Conservation (phyloP, 2,113 vertebrate species). For the Dipodomys ordii region DNA sequence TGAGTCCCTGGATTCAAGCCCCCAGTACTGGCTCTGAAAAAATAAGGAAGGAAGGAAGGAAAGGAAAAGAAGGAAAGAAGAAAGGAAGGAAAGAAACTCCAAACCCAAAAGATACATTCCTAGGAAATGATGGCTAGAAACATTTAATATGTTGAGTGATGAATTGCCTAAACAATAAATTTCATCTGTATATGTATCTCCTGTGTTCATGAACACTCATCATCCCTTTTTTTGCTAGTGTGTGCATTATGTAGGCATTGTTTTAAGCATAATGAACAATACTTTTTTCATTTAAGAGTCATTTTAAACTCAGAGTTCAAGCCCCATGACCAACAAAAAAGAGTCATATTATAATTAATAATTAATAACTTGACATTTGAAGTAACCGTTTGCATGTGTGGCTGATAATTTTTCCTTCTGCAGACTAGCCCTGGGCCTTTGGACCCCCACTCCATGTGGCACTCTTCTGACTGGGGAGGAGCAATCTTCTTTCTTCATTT, state of each 20-base stretch:
- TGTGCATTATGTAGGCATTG: not conserved
- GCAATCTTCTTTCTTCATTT: not conserved
- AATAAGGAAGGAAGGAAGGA: too few species aligned
- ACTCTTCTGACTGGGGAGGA: not conserved
- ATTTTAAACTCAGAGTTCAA: too few species aligned
- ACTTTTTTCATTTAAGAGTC: constrained; percentile 1
- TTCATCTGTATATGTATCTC: not conserved
- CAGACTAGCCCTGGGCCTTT: not conserved
- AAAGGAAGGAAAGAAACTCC: not conserved
- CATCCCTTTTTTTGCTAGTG: not conserved
- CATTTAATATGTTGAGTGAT: not conserved
- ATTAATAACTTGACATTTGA: not conserved
- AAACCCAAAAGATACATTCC: not conserved
- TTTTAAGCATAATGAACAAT: not conserved
- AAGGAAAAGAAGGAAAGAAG: too few species aligned
- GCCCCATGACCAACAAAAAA: too few species aligned
- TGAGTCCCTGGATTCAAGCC: too few species aligned
- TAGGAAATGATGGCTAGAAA: not conserved
- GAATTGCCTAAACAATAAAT: not conserved
- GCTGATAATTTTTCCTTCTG: not conserved
- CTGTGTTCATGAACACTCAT: not conserved
- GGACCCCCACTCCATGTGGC: not conserved
- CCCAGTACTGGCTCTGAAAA: too few species aligned
- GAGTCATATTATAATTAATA: not conserved
- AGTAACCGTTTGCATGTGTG: not conserved